phyloP scores from a whole-genome alignment of 2,113 vertebrate species.

The Peromyscus polionotus region DNA sequence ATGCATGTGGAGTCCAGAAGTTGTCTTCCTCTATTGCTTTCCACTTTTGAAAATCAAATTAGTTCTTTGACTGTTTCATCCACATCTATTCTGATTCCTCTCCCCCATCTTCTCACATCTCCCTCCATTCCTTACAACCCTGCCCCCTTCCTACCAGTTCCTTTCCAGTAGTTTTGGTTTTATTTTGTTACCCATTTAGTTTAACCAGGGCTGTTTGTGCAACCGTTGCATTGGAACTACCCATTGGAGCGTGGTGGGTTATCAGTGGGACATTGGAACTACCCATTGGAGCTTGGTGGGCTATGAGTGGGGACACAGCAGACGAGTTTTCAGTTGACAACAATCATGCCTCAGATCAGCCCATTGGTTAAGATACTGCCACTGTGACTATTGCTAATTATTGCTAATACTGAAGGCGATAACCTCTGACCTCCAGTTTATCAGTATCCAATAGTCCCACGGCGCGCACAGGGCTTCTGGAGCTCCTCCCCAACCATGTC shows the following conservation, averaged over 20 bases:
- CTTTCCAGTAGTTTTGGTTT: neutral
- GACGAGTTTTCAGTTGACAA: too few relatives aligned
- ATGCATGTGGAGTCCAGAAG: neutral
- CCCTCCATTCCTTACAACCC: neutral
- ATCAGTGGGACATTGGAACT: neutral
- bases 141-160: neutral
- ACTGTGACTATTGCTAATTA: too few relatives aligned
- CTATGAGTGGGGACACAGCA: neutral
- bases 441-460: neutral
- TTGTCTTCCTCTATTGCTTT: too few relatives aligned
- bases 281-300: neutral
- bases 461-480: neutral
- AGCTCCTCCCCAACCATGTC: neutral
- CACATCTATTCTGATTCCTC: neutral
- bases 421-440: neutral
- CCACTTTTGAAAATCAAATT: too few relatives aligned
- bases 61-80: neutral
- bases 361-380: too few relatives aligned
- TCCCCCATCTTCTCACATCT: neutral
- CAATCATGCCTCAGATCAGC: too few relatives aligned
- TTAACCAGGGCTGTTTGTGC: neutral
- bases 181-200: neutral
- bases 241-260: neutral
- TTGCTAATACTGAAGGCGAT: neutral
- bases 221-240: neutral